Evolutionary conservation across 64 coral and sea anemone species (phyloP), one percentile per base, ranked within the genome.

Genomic region (Stichodactyla helianthus): DNA sequence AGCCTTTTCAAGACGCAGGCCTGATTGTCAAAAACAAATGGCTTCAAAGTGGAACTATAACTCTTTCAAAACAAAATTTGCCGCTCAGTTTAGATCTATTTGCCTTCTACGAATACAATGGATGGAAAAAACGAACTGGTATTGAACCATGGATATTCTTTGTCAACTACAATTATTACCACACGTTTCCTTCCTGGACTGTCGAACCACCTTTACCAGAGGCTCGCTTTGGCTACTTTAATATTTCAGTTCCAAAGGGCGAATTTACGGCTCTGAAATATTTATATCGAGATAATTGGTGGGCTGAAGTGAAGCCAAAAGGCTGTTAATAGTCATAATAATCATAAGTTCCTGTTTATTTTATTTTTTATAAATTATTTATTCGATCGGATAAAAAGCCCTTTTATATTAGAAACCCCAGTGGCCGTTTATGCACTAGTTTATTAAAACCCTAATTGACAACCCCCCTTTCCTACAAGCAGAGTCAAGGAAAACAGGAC

Each of bases 201-300:
- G 90, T 92, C 18, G 79, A 92, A 53, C 86, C 86, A 77, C 85
- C 86, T 27, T 55, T 93, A 31, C 91, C 87, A 60, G 11, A 93
- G 84, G 18, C 59, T 19, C 82, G 83, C 7, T 93, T 93, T 89
- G 91, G 91, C 25, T 78, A 88, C 50, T 93, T 93, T 53, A 93
- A 89, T 74, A 93, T 93, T 58, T 93, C 91, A 6, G 65, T 93
- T 70, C 91, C 91, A 19, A 79, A 86, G 85, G 91, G 91, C 10
- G 91, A 81, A 26, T 81, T 82, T 82, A 83, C 86, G 53, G 86
- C 86, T 12, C 51, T 91, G 77, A 91, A 91, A 62, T 65, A 82
- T 59, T 53, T 91, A 18, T 91, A 91, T 56, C 71, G 71, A 10
- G 79, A 82, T 68, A 87, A 91, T 18, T 91, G 89, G 89, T 91